Conservation (phyloP, 2,113 vertebrate species). For the Dipodomys spectabilis region DNA sequence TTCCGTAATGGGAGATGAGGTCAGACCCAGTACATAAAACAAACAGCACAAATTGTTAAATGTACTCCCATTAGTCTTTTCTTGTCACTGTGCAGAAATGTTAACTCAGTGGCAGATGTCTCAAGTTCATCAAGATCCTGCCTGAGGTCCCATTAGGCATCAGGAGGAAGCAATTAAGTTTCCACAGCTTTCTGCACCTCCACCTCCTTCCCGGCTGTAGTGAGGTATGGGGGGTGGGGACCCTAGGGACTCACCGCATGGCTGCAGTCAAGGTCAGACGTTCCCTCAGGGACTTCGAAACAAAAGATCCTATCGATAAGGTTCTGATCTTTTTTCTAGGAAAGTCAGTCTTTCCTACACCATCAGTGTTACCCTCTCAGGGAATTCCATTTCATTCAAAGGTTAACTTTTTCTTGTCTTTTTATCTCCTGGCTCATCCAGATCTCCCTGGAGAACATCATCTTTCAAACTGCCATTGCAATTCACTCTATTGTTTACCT, state of each 20-base stretch:
- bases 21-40: background rate
- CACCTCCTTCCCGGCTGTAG: background rate
- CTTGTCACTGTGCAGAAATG: background rate
- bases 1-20: background rate
- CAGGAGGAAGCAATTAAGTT: constrained; percentile 15
- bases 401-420: background rate
- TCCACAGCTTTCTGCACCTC: background rate
- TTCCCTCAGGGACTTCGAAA: background rate
- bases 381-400: background rate
- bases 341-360: background rate
- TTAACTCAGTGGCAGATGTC: constrained; percentile 18
- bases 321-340: constrained; percentile 13
- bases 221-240: accelerated
- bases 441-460: background rate
- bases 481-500: background rate
- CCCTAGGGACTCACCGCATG: background rate
- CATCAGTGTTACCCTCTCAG: background rate
- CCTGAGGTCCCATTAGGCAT: constrained; percentile 31
- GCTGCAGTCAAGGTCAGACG: background rate
- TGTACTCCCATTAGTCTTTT: background rate
- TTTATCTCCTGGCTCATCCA: background rate
- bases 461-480: background rate
- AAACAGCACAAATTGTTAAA: background rate
- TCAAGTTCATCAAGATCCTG: constrained; percentile 17
- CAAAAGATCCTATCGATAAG: background rate